Evolutionary conservation across 2,888 invertebrate species (phyloP).

Genomic region (Drosophila meridionalis): DNA sequence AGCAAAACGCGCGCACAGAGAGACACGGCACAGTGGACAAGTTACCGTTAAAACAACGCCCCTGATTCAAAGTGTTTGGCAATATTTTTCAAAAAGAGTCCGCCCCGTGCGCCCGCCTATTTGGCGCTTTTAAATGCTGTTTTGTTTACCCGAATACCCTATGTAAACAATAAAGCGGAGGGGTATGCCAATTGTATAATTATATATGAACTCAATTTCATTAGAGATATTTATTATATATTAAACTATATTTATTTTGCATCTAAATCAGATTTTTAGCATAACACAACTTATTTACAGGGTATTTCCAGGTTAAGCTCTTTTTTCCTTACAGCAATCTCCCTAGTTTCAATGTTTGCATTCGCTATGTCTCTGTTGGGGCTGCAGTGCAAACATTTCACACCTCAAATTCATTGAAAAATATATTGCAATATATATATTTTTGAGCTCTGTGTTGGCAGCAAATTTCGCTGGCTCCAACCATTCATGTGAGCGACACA

Average conservation of each 20-base stretch:
- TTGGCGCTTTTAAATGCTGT: slow-evolving; percentile 27
- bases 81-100: slow-evolving; percentile 34
- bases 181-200: not conserved
- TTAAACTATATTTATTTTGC: not conserved
- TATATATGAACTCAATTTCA: not conserved
- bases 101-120: slow-evolving; percentile 39
- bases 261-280: not conserved
- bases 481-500: slow-evolving; percentile 53
- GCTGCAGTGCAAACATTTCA: slow-evolving; percentile 58
- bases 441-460: slow-evolving; percentile 42
- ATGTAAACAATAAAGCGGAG: not conserved
- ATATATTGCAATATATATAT: slow-evolving; percentile 56
- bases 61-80: slow-evolving; percentile 45
- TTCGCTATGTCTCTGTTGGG: slow-evolving; percentile 3
- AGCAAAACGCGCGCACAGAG: slow-evolving; percentile 27
- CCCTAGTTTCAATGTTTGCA: not conserved
- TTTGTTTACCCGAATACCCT: slow-evolving; percentile 48
- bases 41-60: slow-evolving; percentile 23
- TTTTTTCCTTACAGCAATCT: not conserved
- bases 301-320: not conserved
- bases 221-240: not conserved
- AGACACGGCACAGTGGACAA: slow-evolving; percentile 20
- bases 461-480: slow-evolving; percentile 40
- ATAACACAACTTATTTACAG: not conserved
- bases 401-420: slow-evolving; percentile 65